A percentile compares a stretch with the other conserved stretches of the same genome.
Evolutionary conservation across 2,113 vertebrate genomes (phyloP).

Genomic region (Podiceps cristatus): DNA sequence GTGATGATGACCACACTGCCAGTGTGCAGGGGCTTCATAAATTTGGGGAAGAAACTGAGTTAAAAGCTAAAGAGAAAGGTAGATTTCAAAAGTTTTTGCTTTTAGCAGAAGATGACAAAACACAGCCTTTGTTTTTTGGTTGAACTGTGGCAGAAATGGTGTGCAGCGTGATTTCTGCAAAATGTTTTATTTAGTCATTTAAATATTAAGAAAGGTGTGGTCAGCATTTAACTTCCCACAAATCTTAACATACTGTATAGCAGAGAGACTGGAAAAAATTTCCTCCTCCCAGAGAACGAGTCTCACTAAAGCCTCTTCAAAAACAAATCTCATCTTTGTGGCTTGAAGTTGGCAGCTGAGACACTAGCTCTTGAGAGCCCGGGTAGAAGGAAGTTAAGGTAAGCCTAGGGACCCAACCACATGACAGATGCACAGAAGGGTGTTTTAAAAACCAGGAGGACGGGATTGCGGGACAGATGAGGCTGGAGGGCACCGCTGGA

Average conservation of each 20-base stretch:
- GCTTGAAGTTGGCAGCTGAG: not conserved
- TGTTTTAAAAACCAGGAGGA: not conserved
- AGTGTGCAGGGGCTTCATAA: accelerated
- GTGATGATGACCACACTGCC: not conserved
- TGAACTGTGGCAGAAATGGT: not conserved
- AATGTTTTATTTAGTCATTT: not conserved
- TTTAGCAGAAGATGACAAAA: not conserved
- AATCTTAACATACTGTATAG: not conserved
- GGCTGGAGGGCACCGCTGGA: not conserved
- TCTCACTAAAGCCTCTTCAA: not conserved
- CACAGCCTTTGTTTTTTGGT: not conserved
- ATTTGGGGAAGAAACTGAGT: not conserved
- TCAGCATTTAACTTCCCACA: not conserved
- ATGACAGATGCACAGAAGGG: not conserved
- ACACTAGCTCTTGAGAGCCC: not conserved
- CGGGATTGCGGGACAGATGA: not conserved
- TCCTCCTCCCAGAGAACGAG: not conserved
- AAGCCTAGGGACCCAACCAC: not conserved
- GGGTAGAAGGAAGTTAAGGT: not conserved
- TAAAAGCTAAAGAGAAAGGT: not conserved
- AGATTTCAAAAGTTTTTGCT: not conserved
- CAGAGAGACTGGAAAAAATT: not conserved
- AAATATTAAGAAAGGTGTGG: not conserved
- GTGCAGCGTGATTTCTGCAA: not conserved
- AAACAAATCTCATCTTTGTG: not conserved